Conservation (phyloP, 2,113 vertebrate genomes). For the Chionis minor region DNA sequence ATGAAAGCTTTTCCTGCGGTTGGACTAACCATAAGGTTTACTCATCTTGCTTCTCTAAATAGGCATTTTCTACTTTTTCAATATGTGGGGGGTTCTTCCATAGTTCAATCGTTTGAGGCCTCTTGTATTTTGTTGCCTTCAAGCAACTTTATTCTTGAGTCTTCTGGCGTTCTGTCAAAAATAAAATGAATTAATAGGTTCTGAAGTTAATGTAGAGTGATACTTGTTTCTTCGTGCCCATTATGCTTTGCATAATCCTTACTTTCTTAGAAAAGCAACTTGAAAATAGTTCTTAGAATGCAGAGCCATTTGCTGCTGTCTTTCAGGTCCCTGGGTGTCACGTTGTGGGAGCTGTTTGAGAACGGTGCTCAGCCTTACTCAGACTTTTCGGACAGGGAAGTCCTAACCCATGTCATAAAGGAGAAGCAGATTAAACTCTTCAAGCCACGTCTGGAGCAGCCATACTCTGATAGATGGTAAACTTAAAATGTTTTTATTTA, state of each 20-base stretch:
- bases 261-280: background rate
- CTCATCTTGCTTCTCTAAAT: background rate
- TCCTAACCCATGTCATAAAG: constrained; percentile 84
- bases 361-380: constrained; percentile 85
- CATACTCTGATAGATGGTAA: constrained; percentile 88
- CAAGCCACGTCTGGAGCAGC: constrained; percentile 86
- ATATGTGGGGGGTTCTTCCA: background rate
- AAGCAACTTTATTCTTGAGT: background rate
- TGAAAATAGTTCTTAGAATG: background rate
- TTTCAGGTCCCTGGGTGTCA: constrained; percentile 90
- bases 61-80: background rate
- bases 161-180: background rate
- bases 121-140: background rate
- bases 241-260: background rate
- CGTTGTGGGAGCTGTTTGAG: constrained; percentile 94
- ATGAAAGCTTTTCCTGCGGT: background rate
- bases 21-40: background rate
- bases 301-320: background rate
- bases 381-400: constrained; percentile 81
- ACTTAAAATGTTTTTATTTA: constrained; percentile 40
- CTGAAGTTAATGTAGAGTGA: background rate
- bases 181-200: background rate
- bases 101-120: background rate
- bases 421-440: constrained; percentile 84
- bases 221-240: background rate